Conservation (phyloP, 2,888 invertebrate species). For the Pharmacophagus antenor region DNA sequence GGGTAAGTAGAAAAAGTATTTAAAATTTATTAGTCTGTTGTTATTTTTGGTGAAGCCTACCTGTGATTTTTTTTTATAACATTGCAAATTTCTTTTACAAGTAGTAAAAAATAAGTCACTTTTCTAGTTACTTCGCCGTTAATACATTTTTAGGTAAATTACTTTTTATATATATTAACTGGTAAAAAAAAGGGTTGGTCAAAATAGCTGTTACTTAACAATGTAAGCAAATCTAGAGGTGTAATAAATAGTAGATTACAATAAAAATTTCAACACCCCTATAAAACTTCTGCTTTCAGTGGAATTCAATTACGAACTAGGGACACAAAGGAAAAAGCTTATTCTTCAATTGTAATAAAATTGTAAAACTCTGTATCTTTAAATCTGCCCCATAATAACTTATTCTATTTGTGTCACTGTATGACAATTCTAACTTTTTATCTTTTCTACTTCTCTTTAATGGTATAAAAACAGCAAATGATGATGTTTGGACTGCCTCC, state of each 20-base stretch:
- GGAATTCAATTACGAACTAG: constrained; percentile 13
- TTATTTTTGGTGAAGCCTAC: no score
- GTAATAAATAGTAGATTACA: constrained; percentile 11
- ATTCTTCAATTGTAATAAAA: constrained; percentile 24
- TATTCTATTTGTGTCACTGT: constrained; percentile 2
- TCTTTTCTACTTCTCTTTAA: neutral
- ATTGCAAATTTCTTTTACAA: no score
- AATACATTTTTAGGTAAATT: neutral
- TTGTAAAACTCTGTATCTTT: constrained; percentile 21
- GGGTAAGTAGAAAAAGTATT: no score
- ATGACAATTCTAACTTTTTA: neutral
- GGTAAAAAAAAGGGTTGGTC: neutral
- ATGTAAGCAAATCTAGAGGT: constrained; percentile 4
- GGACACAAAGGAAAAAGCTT: constrained; percentile 13
- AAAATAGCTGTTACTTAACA: neutral
- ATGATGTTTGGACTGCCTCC: no score
- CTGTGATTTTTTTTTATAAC: no score
- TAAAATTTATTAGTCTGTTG: no score
- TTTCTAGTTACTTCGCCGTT: no score
- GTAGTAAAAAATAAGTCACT: no score
- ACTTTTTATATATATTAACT: neutral
- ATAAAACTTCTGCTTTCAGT: constrained; percentile 19
- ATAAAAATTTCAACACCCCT: constrained; percentile 15
- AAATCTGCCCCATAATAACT: constrained; percentile 19
- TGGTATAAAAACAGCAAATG: no score